Conservation (phyloP, 2,888 invertebrate genomes). For the Drosophila hamatofila region DNA sequence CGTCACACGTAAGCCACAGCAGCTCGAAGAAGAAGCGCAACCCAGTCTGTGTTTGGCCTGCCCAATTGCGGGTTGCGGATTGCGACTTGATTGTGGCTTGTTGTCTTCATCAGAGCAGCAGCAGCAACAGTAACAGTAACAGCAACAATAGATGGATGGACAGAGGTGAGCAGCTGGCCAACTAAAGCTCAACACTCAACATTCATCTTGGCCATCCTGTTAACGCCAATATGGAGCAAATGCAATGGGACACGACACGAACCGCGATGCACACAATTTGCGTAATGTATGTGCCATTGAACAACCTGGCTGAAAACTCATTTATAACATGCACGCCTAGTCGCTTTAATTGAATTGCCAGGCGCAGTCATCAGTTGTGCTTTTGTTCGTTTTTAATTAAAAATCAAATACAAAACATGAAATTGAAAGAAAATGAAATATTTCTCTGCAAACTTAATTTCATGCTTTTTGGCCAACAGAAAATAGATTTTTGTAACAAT, state of each 20-base stretch:
- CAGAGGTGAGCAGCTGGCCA: conserved; percentile 26
- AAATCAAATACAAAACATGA: conserved; percentile 35
- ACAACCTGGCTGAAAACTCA: conserved; percentile 41
- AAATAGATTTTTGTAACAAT: conserved; percentile 45
- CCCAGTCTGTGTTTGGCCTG: conserved; percentile 33
- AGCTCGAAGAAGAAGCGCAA: conserved; percentile 65
- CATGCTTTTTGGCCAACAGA: conserved; percentile 19
- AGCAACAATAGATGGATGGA: conserved; percentile 1
- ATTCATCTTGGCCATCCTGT: conserved; percentile 53
- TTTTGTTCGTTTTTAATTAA: conserved; percentile 66
- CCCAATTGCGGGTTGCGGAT: conserved; percentile 36
- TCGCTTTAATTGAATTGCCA: conserved; percentile 64
- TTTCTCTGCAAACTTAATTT: conserved; percentile 32
- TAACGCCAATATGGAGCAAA: conserved; percentile 64
- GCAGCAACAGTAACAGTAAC: conserved; percentile 8
- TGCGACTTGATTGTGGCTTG: conserved; percentile 24
- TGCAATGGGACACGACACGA: conserved; percentile 18
- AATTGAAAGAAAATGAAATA: neutral
- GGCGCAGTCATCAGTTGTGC: conserved; percentile 48
- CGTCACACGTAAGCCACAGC: conserved; percentile 68
- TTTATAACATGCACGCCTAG: conserved; percentile 53
- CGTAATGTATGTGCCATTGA: conserved; percentile 66
- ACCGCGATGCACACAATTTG: conserved; percentile 43
- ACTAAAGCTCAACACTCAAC: conserved; percentile 14
- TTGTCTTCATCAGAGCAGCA: conserved; percentile 58